A percentile compares a stretch with the other conserved stretches of the same genome.
Conservation (phyloP, 1,140 invertebrate genomes). For the Portunus trituberculatus region DNA sequence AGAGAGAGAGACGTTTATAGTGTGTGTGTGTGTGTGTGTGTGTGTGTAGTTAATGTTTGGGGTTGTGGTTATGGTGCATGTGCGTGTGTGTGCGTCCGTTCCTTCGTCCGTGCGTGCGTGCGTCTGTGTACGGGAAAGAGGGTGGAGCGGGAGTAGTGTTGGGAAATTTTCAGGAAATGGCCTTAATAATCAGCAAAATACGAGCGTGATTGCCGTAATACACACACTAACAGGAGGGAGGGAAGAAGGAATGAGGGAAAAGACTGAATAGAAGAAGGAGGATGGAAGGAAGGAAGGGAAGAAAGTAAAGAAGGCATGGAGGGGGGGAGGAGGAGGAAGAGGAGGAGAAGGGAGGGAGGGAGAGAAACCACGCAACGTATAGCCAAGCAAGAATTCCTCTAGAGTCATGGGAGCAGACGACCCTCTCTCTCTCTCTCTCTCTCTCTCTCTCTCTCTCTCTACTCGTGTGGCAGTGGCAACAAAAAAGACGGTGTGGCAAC, state of each 20-base stretch:
- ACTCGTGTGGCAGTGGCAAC: no score
- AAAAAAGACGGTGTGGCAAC: no score
- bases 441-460: conserved; percentile 14
- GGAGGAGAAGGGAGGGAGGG: not conserved
- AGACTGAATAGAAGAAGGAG: not conserved
- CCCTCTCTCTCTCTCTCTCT: conserved; percentile 9
- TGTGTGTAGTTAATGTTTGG: conserved; percentile 32
- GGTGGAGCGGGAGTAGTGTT: not conserved
- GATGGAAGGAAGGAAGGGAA: not conserved
- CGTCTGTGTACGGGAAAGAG: not conserved
- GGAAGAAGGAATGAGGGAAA: not conserved
- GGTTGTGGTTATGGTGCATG: conserved; percentile 25
- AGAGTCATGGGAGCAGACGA: not conserved
- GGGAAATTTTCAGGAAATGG: conserved; percentile 22
- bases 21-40: conserved; percentile 42
- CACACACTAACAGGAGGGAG: conserved; percentile 7
- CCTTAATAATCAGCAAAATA: conserved; percentile 9
- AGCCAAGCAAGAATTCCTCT: not conserved
- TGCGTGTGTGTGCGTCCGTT: not conserved
- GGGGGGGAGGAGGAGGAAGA: not conserved
- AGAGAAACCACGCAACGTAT: conserved; percentile 1
- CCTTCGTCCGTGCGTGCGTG: conserved; percentile 5
- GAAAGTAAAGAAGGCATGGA: not conserved
- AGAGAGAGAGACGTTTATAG: not conserved
- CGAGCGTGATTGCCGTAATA: conserved; percentile 12